Conservation (phyloP, 2,888 invertebrate genomes). For the Alloscopus bannaensis region DNA sequence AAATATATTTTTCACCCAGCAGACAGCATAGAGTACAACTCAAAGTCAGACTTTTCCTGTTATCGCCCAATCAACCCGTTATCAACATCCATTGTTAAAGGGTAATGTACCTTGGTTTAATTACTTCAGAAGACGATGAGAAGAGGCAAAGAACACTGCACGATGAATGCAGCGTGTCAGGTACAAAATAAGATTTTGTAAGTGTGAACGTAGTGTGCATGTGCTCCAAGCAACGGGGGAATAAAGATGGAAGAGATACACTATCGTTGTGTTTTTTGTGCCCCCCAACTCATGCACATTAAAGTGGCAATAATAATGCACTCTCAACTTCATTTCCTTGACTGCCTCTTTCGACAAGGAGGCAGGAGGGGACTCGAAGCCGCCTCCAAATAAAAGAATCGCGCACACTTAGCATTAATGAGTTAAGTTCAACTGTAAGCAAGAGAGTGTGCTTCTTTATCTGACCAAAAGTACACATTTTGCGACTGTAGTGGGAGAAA, state of each 20-base stretch:
- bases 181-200: constrained; percentile 1
- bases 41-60: constrained; percentile 15
- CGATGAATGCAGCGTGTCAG: too few species aligned
- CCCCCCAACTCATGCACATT: not conserved
- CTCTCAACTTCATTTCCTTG: constrained; percentile 32
- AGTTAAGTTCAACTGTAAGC: constrained; percentile 1
- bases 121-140: not conserved
- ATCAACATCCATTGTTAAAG: constrained; percentile 25
- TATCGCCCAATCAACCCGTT: constrained; percentile 16
- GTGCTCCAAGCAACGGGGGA: not conserved
- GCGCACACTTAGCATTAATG: constrained; percentile 6
- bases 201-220: too few species aligned
- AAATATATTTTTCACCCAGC: too few species aligned
- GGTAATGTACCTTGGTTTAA: constrained; percentile 26
- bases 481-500: too few species aligned
- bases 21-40: too few species aligned
- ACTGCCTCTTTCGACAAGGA: not conserved
- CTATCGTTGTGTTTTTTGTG: too few species aligned
- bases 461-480: constrained; percentile 5
- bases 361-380: not conserved
- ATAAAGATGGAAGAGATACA: constrained; percentile 3
- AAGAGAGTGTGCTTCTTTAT: constrained; percentile 2
- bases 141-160: not conserved
- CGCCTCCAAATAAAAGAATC: not conserved
- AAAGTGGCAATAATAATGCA: constrained; percentile 1